These are phyloP conservation scores for Pseudomugil gertrudae DNA, from an alignment of 2,797 vertebrate genomes.

Conservation along the genomic window DNA sequence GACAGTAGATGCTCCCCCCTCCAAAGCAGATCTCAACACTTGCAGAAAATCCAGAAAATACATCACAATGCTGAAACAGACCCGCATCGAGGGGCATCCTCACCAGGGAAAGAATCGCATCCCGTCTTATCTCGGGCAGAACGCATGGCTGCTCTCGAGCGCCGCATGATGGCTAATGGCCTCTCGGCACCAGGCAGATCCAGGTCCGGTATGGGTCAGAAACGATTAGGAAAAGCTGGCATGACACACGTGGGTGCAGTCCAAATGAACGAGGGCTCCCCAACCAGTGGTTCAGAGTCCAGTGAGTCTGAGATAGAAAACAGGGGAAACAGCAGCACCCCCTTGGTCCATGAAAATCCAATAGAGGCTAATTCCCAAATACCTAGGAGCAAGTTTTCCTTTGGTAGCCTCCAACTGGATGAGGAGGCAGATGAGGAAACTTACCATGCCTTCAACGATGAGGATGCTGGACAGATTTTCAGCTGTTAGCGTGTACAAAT, in stretches of 20 bases:
- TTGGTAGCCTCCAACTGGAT: conserved; percentile 86
- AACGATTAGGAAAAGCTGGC: conserved; percentile 27
- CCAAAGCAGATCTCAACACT: conserved; percentile 66
- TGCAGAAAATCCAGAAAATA: conserved; percentile 71
- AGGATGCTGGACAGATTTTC: conserved; percentile 83
- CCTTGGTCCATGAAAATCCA: conserved; percentile 74
- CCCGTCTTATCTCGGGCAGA: conserved; percentile 75
- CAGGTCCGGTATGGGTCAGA: conserved; percentile 51
- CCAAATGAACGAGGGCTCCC: conserved; percentile 86
- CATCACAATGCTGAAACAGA: conserved; percentile 82
- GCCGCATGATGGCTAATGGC: conserved; percentile 85
- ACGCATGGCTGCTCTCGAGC: conserved; percentile 78
- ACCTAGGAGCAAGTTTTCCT: conserved; percentile 84
- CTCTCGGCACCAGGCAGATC: conserved; percentile 71
- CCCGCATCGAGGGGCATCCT: conserved; percentile 77
- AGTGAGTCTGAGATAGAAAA: conserved; percentile 89
- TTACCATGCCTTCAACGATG: conserved; percentile 84
- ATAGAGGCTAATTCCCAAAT: conserved; percentile 72
- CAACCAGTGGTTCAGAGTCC: conserved; percentile 90
- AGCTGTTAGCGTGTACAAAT: conserved; percentile 76
- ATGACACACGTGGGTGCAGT: conserved; percentile 78
- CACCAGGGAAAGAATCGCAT: conserved; percentile 54
- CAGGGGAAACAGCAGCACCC: conserved; percentile 71
- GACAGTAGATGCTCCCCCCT: conserved; percentile 71
- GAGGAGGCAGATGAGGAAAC: conserved; percentile 85